A percentile compares a stretch with the other conserved stretches of the same genome.
These are phyloP conservation scores for Glaucidium brasilianum DNA, from an alignment of 2,113 vertebrate genomes.

Conservation along the genomic window DNA sequence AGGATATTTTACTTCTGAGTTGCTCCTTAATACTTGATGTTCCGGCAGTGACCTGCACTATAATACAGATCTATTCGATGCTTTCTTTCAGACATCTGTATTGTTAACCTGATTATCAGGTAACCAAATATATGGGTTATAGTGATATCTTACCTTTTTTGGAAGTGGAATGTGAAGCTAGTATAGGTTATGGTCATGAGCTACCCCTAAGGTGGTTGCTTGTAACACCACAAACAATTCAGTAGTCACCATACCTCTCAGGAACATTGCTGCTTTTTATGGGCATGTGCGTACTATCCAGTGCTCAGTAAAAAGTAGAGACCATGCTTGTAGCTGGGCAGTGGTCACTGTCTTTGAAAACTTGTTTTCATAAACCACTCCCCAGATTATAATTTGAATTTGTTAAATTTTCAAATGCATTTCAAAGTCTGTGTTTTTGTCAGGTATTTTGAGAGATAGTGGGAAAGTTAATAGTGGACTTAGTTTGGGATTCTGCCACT, in stretches of 20 bases:
- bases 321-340: rapidly evolving
- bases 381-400: neutral
- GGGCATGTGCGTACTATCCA: neutral
- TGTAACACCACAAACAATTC: neutral
- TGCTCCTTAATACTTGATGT: neutral
- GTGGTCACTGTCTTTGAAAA: neutral
- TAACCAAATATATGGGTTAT: neutral
- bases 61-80: neutral
- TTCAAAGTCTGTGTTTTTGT: neutral
- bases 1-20: neutral
- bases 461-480: neutral
- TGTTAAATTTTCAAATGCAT: neutral
- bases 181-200: neutral
- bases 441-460: neutral
- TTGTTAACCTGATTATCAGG: neutral
- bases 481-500: neutral
- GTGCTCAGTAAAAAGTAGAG: neutral
- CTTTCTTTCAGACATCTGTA: neutral
- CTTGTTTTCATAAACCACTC: neutral
- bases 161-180: neutral
- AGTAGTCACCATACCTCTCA: neutral
- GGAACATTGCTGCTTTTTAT: neutral
- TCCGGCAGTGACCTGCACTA: neutral
- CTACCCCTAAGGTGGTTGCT: neutral
- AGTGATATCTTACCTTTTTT: neutral